These are phyloP conservation scores for Pinctada fucata DNA, from an alignment of 2,888 invertebrate genomes.

Conservation along the genomic window DNA sequence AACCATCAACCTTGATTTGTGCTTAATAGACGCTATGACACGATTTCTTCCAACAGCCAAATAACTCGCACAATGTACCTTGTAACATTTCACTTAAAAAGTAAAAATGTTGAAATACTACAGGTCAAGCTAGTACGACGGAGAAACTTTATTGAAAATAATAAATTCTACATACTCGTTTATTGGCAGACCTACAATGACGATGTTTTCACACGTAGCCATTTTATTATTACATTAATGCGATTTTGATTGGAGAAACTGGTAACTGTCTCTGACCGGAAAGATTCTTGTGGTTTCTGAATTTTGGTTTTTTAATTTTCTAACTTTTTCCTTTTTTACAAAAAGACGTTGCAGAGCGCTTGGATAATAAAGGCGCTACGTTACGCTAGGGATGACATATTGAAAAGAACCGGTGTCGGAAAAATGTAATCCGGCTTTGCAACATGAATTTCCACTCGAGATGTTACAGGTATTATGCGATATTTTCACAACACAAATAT, in stretches of 20 bases:
- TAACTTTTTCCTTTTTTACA: neutral
- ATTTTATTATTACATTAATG: neutral
- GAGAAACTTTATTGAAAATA: too few species aligned
- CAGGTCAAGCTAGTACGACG: too few species aligned
- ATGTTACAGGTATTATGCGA: constrained; percentile 33
- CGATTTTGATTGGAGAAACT: constrained; percentile 1
- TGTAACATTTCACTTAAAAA: too few species aligned
- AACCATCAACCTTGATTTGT: too few species aligned
- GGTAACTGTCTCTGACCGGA: neutral
- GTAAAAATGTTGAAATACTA: too few species aligned
- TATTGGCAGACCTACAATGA: too few species aligned
- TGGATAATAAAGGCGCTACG: neutral
- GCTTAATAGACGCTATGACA: too few species aligned
- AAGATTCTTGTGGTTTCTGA: neutral
- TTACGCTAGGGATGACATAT: neutral
- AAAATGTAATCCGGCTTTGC: constrained; percentile 39
- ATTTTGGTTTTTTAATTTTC: neutral
- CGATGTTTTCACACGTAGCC: too few species aligned
- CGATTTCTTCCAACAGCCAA: too few species aligned
- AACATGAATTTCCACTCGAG: constrained; percentile 42
- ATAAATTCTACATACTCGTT: too few species aligned
- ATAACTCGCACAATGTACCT: too few species aligned
- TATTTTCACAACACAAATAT: constrained; percentile 23
- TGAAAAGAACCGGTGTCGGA: neutral
- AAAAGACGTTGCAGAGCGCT: neutral